These are phyloP conservation scores for Polypterus senegalus DNA, from an alignment of 2,113 vertebrate species.

Conservation along the genomic window DNA sequence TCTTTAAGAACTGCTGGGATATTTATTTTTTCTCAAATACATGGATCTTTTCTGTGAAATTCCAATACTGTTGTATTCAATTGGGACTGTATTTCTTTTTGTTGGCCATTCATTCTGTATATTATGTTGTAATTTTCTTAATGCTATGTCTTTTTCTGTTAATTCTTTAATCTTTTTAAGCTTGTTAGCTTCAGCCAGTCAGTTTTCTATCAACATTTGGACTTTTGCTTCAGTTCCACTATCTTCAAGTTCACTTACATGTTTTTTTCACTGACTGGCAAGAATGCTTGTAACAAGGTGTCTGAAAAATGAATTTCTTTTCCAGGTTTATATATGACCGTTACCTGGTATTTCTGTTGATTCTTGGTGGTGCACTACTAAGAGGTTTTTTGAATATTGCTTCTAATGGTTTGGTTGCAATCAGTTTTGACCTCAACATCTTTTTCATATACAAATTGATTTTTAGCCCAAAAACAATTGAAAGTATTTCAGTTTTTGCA, in stretches of 20 bases:
- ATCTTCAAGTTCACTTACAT: neutral
- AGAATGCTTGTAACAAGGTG: conserved; percentile 12
- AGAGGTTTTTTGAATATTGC: neutral
- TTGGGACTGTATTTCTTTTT: conserved; percentile 1
- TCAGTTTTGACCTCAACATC: neutral
- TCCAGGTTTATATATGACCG: conserved; percentile 9
- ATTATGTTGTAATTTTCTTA: conserved; percentile 5
- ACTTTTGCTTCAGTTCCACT: conserved; percentile 11
- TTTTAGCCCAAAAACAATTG: conserved; percentile 10
- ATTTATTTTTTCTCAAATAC: conserved; percentile 9
- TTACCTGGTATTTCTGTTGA: conserved; percentile 14
- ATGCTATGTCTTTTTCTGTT: conserved; percentile 5
- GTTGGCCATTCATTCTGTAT: conserved; percentile 6
- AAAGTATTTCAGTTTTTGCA: conserved; percentile 7
- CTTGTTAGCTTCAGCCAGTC: conserved; percentile 12
- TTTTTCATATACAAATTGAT: conserved; percentile 9
- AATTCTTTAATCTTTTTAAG: conserved; percentile 1
- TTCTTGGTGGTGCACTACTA: conserved; percentile 15
- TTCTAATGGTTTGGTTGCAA: conserved; percentile 3
- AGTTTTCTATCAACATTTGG: conserved; percentile 8
- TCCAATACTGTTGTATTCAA: conserved; percentile 4
- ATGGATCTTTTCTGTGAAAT: conserved; percentile 12
- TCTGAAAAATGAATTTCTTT: conserved; percentile 14
- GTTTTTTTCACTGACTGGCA: conserved; percentile 1
- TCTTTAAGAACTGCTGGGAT: conserved; percentile 7